These are phyloP conservation scores for Drosophila azteca DNA, from an alignment of 1,140 invertebrate species.

Conservation along the genomic window DNA sequence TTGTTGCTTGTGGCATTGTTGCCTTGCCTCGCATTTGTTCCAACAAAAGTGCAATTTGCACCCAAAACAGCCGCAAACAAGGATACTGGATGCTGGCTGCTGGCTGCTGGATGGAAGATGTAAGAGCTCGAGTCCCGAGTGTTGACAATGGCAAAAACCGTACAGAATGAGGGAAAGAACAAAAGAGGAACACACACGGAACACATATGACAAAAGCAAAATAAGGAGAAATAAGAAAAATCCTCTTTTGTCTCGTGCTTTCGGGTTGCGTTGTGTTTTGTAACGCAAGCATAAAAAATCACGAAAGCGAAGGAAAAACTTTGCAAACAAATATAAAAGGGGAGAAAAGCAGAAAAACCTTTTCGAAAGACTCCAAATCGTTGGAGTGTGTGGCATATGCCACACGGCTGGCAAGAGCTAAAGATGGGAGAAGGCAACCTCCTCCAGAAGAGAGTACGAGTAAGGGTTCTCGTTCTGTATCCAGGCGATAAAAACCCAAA, in stretches of 20 bases:
- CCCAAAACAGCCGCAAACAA: constrained; percentile 63
- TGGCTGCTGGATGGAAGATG: not conserved
- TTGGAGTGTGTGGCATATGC: constrained; percentile 63
- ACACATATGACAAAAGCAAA: constrained; percentile 48
- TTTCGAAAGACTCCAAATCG: constrained; percentile 49
- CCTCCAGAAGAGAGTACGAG: constrained; percentile 11
- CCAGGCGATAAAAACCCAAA: constrained; percentile 62
- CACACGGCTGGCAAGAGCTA: constrained; percentile 2
- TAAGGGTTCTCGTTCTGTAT: constrained; percentile 28
- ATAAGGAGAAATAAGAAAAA: constrained; percentile 46
- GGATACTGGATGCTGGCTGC: not conserved
- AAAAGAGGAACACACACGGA: constrained; percentile 59
- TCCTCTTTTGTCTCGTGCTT: constrained; percentile 29
- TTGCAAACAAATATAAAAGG: not conserved
- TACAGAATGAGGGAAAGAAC: constrained; percentile 27
- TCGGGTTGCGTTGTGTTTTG: constrained; percentile 40
- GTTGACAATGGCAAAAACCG: constrained; percentile 64
- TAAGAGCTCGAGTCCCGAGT: constrained; percentile 22
- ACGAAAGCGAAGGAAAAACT: constrained; percentile 24
- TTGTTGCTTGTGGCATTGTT: constrained; percentile 68
- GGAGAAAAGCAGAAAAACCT: constrained; percentile 35
- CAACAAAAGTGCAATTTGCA: constrained; percentile 81
- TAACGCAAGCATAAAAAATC: constrained; percentile 62
- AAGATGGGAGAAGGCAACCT: not conserved
- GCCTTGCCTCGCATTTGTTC: constrained; percentile 66